Evolutionary conservation across 64 coral and sea anemone species (phyloP), one percentile per base, ranked within the genome.

Genomic region (Montipora capricornis): DNA sequence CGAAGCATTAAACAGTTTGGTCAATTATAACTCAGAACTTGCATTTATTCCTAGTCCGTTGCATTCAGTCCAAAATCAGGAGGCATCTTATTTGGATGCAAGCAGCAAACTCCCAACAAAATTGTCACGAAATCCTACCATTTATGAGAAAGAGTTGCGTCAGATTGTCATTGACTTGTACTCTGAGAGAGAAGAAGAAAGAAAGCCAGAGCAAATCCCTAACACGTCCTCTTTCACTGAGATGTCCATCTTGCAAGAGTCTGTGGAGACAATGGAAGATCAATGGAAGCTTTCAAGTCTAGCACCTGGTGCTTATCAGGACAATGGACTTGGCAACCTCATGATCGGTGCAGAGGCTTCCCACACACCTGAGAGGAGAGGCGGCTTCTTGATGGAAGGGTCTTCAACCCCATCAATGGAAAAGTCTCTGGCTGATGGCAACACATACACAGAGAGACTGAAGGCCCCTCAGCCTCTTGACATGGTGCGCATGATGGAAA

Each of bases 101-200:
- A 86, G 64, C 44, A 17, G 15, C 24, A 93, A 93, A 47, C 60
- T 75, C 26, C 92, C 78, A 8, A 81, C 92, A 17, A 77, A 80
- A 29, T 74, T 93, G 75, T 80, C 92, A 0, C 55, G 47, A 20
- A 93, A 93, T 59, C 92, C 92, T 60, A 80, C 74, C 15, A 66
- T 58, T 69, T 88, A 80, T 46, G 92, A 93, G 57, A 93, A 88
- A 67, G 85, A 87, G 26, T 59, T 93, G 11, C 85, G 77, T 5
- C 53, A 49, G 19, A 16, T 88, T 4, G 92, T 93, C 0, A 20
- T 93, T 16, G 83, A 93, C 22, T 70, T 93, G 60, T 93, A 93
- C 57, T 88, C 92, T 73, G 92, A 93, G 29, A 67, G 70, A 60
- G 20, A 77, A 60, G 44, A n/a, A 50, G 1, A 6, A 8, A 57